phyloP scores from a whole-genome alignment of 2,797 vertebrate species.

The Telmatherina bonti region DNA sequence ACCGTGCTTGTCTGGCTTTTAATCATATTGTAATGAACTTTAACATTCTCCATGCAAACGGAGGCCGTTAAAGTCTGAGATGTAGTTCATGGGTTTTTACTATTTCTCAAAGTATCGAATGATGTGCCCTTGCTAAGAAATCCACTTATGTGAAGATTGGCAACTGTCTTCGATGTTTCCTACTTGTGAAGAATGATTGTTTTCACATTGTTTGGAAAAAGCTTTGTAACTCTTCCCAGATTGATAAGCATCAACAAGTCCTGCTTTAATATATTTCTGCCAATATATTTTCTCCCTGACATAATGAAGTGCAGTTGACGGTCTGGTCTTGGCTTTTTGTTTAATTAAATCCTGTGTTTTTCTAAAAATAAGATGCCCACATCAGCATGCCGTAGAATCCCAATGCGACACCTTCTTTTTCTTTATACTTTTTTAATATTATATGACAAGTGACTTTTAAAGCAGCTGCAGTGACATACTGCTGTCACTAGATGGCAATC shows the following conservation, averaged over 20 bases:
- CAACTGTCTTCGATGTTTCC: too few species aligned
- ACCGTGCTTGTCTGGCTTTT: too few species aligned
- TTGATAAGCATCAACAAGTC: not conserved
- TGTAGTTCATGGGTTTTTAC: not conserved
- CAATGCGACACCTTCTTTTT: too few species aligned
- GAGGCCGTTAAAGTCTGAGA: not conserved
- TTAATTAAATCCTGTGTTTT: not conserved
- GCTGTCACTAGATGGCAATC: conserved; percentile 64
- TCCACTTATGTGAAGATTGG: too few species aligned
- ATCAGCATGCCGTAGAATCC: too few species aligned
- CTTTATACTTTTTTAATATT: too few species aligned
- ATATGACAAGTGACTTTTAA: too few species aligned
- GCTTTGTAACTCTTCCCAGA: not conserved
- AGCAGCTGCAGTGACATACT: conserved; percentile 33
- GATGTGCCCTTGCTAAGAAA: not conserved
- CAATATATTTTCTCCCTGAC: not conserved
- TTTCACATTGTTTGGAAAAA: not conserved
- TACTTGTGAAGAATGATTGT: too few species aligned
- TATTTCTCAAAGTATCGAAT: too few species aligned
- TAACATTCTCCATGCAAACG: too few species aligned
- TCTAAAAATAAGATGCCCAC: not conserved
- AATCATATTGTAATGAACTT: too few species aligned
- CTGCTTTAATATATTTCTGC: not conserved
- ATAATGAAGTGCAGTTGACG: not conserved
- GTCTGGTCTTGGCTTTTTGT: not conserved